These are phyloP conservation scores for Limosa lapponica DNA, from an alignment of 2,797 vertebrate species.

Conservation along the genomic window DNA sequence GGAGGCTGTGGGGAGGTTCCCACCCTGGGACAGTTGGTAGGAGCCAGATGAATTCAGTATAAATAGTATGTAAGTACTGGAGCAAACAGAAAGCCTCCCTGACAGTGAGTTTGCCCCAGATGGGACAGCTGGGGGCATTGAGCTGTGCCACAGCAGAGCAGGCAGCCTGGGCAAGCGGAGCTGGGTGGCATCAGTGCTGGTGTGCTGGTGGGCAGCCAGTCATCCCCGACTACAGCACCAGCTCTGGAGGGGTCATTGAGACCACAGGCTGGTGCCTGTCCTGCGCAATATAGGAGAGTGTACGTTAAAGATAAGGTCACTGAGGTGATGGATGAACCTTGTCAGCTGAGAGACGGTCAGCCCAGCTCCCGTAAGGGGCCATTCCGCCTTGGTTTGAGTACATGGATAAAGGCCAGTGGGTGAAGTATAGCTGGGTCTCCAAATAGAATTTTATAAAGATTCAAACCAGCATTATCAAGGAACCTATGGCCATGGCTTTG, in stretches of 20 bases:
- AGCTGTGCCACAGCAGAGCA: not conserved
- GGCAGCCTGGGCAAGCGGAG: not conserved
- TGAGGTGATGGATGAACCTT: not conserved
- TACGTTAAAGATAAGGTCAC: not conserved
- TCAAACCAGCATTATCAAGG: not conserved
- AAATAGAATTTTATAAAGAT: not conserved
- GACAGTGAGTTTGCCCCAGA: rapidly evolving
- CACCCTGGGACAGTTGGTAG: not conserved
- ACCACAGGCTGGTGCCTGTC: not conserved
- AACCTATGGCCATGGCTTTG: not conserved
- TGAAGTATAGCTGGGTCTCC: not conserved
- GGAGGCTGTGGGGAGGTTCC: not conserved
- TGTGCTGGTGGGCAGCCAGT: rapidly evolving
- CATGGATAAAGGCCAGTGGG: not conserved
- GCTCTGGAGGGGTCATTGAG: not conserved
- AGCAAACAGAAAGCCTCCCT: not conserved
- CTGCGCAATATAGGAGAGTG: not conserved
- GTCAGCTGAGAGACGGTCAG: not conserved
- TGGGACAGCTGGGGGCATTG: no score
- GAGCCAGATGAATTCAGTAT: not conserved
- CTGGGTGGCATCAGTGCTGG: rapidly evolving
- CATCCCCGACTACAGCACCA: rapidly evolving
- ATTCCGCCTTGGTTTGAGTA: not conserved
- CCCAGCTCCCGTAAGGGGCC: not conserved
- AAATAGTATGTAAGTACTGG: not conserved